phyloP scores from a whole-genome alignment of 2,113 vertebrate species.

The Garra rufa region DNA sequence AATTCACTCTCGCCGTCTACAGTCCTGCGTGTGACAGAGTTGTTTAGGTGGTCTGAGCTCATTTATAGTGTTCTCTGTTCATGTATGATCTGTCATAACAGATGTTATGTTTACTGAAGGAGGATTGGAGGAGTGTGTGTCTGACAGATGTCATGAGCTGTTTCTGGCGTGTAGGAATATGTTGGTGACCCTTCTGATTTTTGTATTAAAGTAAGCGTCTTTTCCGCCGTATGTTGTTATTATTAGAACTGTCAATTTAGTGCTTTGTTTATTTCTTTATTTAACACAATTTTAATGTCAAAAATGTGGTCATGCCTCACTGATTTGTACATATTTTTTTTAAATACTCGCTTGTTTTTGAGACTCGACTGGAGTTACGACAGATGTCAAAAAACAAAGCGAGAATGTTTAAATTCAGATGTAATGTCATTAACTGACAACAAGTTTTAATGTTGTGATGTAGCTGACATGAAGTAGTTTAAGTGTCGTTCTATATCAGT shows the following conservation, averaged over 20 bases:
- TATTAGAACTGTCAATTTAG: not conserved
- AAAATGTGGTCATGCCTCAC: not conserved
- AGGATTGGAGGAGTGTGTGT: not conserved
- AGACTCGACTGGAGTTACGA: not conserved
- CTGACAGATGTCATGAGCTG: not conserved
- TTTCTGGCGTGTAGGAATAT: not conserved
- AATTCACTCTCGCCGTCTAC: conserved; percentile 11
- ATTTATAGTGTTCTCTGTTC: not conserved
- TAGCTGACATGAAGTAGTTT: not conserved
- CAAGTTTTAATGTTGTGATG: not conserved
- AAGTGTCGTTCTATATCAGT: not conserved
- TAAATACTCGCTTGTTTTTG: not conserved
- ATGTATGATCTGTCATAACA: not conserved
- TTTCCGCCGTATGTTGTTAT: not conserved
- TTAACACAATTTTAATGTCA: not conserved
- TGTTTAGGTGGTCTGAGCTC: not conserved
- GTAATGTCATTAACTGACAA: not conserved
- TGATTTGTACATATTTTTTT: not conserved
- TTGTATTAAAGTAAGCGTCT: too few species aligned
- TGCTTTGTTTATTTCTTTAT: not conserved
- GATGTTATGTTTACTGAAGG: not conserved
- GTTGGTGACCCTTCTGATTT: not conserved
- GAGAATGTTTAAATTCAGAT: not conserved
- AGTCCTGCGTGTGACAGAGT: not conserved
- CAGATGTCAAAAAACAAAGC: not conserved